A percentile compares a stretch with the other conserved stretches of the same genome.
These are phyloP conservation scores for Biston betularia DNA, from an alignment of 2,888 invertebrate species.

Conservation along the genomic window DNA sequence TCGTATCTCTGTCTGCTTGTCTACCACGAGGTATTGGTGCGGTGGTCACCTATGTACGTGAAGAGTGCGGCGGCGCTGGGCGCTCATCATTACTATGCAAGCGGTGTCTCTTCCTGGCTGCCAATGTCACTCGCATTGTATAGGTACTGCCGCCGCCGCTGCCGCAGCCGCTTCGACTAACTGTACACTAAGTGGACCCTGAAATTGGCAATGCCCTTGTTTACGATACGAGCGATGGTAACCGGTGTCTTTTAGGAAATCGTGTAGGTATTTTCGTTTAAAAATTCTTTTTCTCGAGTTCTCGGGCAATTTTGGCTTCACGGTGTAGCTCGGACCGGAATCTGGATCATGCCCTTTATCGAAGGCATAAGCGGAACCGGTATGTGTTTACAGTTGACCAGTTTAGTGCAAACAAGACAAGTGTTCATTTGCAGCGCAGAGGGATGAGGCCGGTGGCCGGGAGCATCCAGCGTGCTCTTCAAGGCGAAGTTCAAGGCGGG, in stretches of 20 bases:
- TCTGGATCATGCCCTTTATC: slow-evolving; percentile 71
- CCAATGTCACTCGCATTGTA: slow-evolving; percentile 82
- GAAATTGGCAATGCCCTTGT: slow-evolving; percentile 85
- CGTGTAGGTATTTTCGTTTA: slow-evolving; percentile 7
- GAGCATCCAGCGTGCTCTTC: slow-evolving; percentile 68
- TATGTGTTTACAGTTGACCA: slow-evolving; percentile 66
- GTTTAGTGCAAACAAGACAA: slow-evolving; percentile 52
- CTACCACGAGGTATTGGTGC: slow-evolving; percentile 33
- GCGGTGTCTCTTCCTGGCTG: slow-evolving; percentile 79
- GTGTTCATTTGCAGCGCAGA: slow-evolving; percentile 55
- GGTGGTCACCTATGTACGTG: slow-evolving; percentile 50
- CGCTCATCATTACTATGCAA: slow-evolving; percentile 74
- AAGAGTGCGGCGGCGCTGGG: slow-evolving; percentile 51
- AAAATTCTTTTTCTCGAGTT: neutral
- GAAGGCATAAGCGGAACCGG: slow-evolving; percentile 69
- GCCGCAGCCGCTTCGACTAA: slow-evolving; percentile 66
- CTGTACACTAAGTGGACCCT: slow-evolving; percentile 82
- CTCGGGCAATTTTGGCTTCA: slow-evolving; percentile 8
- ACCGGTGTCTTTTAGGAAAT: slow-evolving; percentile 57
- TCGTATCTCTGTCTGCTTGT: slow-evolving; percentile 37
- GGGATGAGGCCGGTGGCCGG: slow-evolving; percentile 56
- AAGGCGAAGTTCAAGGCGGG: slow-evolving; percentile 82
- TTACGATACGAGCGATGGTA: slow-evolving; percentile 56
- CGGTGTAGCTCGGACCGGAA: slow-evolving; percentile 44
- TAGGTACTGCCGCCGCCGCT: slow-evolving; percentile 62